These are phyloP conservation scores for Dicyrtomina minuta DNA, from an alignment of 2,888 invertebrate genomes.

Conservation along the genomic window DNA sequence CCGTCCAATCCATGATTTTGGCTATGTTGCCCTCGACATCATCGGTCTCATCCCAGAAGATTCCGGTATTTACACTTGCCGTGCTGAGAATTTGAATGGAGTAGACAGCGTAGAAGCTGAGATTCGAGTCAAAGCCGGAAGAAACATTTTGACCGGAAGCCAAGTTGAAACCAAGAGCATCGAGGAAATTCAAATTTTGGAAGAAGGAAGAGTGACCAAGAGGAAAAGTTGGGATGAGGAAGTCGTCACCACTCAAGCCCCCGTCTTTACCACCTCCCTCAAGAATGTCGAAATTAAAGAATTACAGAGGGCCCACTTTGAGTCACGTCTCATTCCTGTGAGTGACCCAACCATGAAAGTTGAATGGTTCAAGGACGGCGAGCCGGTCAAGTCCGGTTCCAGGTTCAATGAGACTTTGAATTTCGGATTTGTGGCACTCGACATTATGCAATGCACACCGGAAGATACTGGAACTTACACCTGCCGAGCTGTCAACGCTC, in stretches of 20 bases:
- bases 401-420: constrained; percentile 94
- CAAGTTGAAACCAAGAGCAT: constrained; percentile 80
- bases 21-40: constrained; percentile 95
- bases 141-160: constrained; percentile 67
- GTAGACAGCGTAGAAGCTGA: constrained; percentile 72
- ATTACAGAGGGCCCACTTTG: constrained; percentile 91
- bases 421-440: constrained; percentile 95
- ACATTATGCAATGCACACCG: constrained; percentile 91
- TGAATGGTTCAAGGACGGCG: constrained; percentile 92
- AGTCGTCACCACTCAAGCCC: constrained; percentile 84
- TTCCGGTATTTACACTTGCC: constrained; percentile 86
- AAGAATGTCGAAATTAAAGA: constrained; percentile 82
- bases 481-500: constrained; percentile 84
- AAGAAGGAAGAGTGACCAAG: constrained; percentile 56
- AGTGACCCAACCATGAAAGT: constrained; percentile 91
- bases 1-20: constrained; percentile 96
- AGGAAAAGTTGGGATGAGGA: constrained; percentile 61
- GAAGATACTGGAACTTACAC: constrained; percentile 97
- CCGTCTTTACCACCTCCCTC: constrained; percentile 86
- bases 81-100: constrained; percentile 87
- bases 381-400: constrained; percentile 83
- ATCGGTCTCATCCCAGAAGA: constrained; percentile 95
- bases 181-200: constrained; percentile 84
- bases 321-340: constrained; percentile 89
- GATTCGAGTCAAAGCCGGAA: constrained; percentile 50